Evolutionary conservation across 2,888 invertebrate genomes (phyloP).

Genomic region (Nasonia oneida): DNA sequence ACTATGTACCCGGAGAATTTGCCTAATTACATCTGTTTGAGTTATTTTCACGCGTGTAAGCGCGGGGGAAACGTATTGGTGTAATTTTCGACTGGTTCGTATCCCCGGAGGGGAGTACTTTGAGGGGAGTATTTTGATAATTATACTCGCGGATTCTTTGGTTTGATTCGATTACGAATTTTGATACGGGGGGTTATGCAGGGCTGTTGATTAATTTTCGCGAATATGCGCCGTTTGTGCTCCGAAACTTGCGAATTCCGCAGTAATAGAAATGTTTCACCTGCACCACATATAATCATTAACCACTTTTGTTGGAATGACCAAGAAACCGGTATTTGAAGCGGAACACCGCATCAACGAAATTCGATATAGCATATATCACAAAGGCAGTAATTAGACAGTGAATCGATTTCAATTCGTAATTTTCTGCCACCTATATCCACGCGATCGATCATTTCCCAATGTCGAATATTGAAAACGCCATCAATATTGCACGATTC

Average conservation of each 20-base stretch:
- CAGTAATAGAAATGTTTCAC: background rate
- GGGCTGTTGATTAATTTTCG: background rate
- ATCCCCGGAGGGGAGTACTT: too few species aligned
- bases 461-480: too few species aligned
- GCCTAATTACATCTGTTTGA: background rate
- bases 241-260: background rate
- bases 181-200: background rate
- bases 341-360: background rate
- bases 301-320: background rate
- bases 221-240: background rate
- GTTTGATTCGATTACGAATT: background rate
- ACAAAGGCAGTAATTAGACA: background rate
- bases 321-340: background rate
- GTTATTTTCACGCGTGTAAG: background rate
- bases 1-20: background rate
- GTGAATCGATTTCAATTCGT: background rate
- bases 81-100: background rate
- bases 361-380: background rate
- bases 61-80: too few species aligned
- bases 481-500: too few species aligned
- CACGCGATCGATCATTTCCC: too few species aligned
- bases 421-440: too few species aligned
- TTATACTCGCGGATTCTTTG: too few species aligned
- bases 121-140: background rate
- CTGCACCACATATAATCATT: background rate